Evolutionary conservation across 2,797 vertebrate genomes (phyloP).

Genomic region (Gymnoscopelus microlampas): DNA sequence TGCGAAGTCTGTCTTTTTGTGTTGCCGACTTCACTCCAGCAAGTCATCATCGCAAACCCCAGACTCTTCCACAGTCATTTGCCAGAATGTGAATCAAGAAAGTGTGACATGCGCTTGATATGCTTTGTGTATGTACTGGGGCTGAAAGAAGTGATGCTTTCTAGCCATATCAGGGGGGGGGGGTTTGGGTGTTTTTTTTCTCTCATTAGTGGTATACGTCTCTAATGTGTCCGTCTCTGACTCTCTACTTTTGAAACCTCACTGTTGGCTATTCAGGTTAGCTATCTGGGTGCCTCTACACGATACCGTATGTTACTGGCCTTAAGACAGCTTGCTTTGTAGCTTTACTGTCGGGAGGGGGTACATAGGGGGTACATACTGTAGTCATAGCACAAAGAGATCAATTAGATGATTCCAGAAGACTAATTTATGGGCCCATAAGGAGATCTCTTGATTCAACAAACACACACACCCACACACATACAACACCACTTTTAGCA

Average conservation of each 20-base stretch:
- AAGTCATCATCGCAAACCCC: conserved; percentile 30
- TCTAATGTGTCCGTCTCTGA: conserved; percentile 16
- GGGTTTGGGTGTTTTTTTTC: background rate
- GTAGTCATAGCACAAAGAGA: conserved; percentile 56
- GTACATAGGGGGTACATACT: background rate
- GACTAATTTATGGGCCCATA: conserved; percentile 68
- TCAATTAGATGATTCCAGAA: conserved; percentile 68
- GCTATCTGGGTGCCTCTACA: conserved; percentile 44
- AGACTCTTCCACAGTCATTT: conserved; percentile 58
- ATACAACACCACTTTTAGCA: conserved; percentile 22
- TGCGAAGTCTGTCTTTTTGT: conserved; percentile 40
- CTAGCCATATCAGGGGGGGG: conserved; percentile 63
- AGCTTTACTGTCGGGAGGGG: conserved; percentile 6
- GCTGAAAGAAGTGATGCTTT: conserved; percentile 68
- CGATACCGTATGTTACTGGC: no score
- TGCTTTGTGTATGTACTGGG: conserved; percentile 38
- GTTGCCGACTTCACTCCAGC: conserved; percentile 34
- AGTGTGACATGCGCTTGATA: conserved; percentile 17
- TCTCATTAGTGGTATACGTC: conserved; percentile 45
- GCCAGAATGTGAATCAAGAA: conserved; percentile 46
- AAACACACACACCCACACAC: conserved; percentile 52
- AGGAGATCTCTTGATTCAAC: conserved; percentile 62
- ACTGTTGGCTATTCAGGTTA: conserved; percentile 58
- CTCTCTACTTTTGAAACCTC: conserved; percentile 61
- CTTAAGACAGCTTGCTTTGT: no score